phyloP scores from a whole-genome alignment of 2,888 invertebrate species.

The Callimorpha dominula region DNA sequence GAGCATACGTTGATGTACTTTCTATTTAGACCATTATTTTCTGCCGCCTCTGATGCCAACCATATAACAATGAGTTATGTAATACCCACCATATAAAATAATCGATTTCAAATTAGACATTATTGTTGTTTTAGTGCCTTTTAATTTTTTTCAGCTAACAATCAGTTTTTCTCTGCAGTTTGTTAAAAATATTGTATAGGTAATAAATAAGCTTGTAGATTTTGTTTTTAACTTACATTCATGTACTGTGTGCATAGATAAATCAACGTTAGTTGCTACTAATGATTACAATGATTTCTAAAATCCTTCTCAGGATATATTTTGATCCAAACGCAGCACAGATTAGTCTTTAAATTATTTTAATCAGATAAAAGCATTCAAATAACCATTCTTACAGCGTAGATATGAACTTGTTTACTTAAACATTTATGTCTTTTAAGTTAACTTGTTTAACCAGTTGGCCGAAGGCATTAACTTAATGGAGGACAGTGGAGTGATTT shows the following conservation, averaged over 20 bases:
- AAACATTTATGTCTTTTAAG: conserved; percentile 56
- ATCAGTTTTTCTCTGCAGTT: not conserved
- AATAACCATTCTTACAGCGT: not conserved
- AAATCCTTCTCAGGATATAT: not conserved
- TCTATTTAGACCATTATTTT: conserved; percentile 65
- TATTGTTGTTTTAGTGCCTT: conserved; percentile 12
- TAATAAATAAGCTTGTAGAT: not conserved
- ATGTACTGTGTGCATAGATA: not conserved
- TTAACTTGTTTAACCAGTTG: conserved; percentile 71
- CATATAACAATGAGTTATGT: conserved; percentile 64
- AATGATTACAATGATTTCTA: not conserved
- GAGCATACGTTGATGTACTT: conserved; percentile 59
- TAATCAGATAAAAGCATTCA: conserved; percentile 11
- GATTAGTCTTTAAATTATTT: not conserved
- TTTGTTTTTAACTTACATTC: not conserved
- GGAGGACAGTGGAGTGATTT: conserved; percentile 52
- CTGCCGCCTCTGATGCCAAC: conserved; percentile 50
- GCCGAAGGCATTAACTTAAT: conserved; percentile 54
- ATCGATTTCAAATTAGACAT: conserved; percentile 58
- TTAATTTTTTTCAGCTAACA: conserved; percentile 13
- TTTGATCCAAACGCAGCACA: not conserved
- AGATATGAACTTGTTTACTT: conserved; percentile 56
- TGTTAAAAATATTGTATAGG: not conserved
- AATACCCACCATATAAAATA: conserved; percentile 59
- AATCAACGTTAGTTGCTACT: not conserved